phyloP scores from a whole-genome alignment of 1,140 invertebrate species.

The Zaprionus tsacasi region DNA sequence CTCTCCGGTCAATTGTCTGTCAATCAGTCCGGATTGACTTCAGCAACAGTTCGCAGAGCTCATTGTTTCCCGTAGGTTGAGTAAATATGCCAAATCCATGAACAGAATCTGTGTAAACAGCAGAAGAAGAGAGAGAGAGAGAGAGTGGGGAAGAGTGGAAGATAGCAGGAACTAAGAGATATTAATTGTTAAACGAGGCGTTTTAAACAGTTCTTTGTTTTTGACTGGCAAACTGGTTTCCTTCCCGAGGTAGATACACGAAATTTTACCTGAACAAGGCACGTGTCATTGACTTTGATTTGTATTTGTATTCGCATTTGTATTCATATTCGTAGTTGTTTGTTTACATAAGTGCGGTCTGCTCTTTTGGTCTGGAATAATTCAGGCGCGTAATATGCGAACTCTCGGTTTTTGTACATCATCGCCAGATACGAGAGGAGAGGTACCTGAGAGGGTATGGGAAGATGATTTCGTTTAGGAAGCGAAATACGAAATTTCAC shows the following conservation, averaged over 20 bases:
- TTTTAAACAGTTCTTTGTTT: conserved; percentile 60
- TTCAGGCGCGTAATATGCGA: conserved; percentile 32
- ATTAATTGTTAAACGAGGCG: conserved; percentile 70
- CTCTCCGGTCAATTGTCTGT: conserved; percentile 12
- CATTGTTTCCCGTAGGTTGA: conserved; percentile 38
- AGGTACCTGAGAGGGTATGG: neutral
- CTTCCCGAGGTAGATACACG: conserved; percentile 18
- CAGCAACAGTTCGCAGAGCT: conserved; percentile 32
- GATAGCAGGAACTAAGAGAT: conserved; percentile 26
- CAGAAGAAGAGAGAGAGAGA: neutral
- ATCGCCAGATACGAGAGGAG: conserved; percentile 6
- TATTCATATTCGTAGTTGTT: conserved; percentile 9
- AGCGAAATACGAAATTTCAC: neutral
- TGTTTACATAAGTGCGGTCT: conserved; percentile 17
- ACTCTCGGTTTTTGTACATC: conserved; percentile 17
- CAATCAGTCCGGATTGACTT: conserved; percentile 51
- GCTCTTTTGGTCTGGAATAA: conserved; percentile 24
- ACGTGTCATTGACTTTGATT: conserved; percentile 54
- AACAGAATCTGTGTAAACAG: conserved; percentile 12
- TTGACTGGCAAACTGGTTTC: conserved; percentile 32
- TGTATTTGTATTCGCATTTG: conserved; percentile 17
- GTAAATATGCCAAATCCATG: conserved; percentile 72
- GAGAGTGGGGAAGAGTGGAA: too few species aligned
- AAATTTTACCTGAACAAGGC: conserved; percentile 44
- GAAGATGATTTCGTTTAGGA: neutral